Evolutionary conservation across 2,113 vertebrate species (phyloP).

Genomic region (Hypomesus transpacificus): DNA sequence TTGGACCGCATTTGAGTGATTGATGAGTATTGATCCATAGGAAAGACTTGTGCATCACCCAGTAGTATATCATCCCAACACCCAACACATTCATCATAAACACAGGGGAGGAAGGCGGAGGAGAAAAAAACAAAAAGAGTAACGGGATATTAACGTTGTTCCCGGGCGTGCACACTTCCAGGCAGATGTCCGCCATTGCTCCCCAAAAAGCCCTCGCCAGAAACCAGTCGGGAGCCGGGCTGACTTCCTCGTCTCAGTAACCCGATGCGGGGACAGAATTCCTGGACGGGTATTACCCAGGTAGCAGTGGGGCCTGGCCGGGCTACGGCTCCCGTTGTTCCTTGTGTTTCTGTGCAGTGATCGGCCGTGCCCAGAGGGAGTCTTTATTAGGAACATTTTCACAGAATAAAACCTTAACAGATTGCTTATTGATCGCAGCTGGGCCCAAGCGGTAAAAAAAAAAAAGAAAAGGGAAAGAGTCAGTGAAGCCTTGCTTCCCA

Average conservation of each 20-base stretch:
- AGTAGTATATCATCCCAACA: conserved; percentile 35
- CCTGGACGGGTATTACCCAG: conserved; percentile 6
- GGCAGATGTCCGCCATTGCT: conserved; percentile 9
- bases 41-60: conserved; percentile 23
- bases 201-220: conserved; percentile 12
- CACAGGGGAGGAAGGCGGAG: not conserved
- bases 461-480: not conserved
- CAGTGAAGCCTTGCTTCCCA: conserved; percentile 1
- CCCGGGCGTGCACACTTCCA: conserved; percentile 10
- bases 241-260: conserved; percentile 33
- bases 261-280: conserved; percentile 26
- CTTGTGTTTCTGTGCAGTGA: conserved; percentile 27
- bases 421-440: conserved; percentile 53
- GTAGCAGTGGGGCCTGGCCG: too few relatives aligned
- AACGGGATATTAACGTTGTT: conserved; percentile 28
- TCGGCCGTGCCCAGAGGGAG: conserved; percentile 35
- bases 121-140: conserved; percentile 15
- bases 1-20: conserved; percentile 25
- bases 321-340: conserved; percentile 23
- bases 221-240: conserved; percentile 25
- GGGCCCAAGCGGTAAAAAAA: conserved; percentile 30
- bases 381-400: conserved; percentile 54
- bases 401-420: conserved; percentile 56
- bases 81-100: conserved; percentile 23
- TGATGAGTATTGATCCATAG: conserved; percentile 41